Evolutionary conservation across 2,888 invertebrate species (phyloP).

Genomic region (Melinaea marsaeus): DNA sequence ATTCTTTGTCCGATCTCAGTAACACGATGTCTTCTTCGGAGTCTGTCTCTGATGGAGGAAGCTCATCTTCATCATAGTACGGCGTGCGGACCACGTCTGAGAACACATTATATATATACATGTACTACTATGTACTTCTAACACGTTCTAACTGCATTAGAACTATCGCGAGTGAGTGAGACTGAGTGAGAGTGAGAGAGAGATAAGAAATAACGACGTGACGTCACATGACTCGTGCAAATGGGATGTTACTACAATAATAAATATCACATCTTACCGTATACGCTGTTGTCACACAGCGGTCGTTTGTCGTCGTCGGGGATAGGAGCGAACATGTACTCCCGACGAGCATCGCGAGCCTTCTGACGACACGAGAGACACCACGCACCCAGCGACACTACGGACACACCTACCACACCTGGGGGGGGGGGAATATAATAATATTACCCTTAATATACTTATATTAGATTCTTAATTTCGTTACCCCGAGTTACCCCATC

Average conservation of each 20-base stretch:
- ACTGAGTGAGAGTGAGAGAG: no score
- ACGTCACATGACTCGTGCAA: no score
- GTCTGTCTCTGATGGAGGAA: constrained; percentile 77
- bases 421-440: constrained; percentile 4
- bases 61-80: constrained; percentile 84
- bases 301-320: constrained; percentile 74
- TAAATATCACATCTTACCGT: constrained; percentile 38
- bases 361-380: constrained; percentile 74
- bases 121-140: no score
- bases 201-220: no score
- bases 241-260: background rate
- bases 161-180: no score
- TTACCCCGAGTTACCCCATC: no score
- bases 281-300: constrained; percentile 46
- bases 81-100: constrained; percentile 75
- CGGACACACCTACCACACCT: constrained; percentile 77
- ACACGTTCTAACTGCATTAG: no score
- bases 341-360: constrained; percentile 56
- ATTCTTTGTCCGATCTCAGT: constrained; percentile 62
- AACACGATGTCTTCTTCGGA: constrained; percentile 79
- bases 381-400: constrained; percentile 75
- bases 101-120: constrained; percentile 19
- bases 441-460: no score
- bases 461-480: no score
- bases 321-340: constrained; percentile 79